Evolutionary conservation across 2,113 vertebrate species (phyloP), one percentile per base, ranked within the genome.

Genomic region (Hucho hucho): DNA sequence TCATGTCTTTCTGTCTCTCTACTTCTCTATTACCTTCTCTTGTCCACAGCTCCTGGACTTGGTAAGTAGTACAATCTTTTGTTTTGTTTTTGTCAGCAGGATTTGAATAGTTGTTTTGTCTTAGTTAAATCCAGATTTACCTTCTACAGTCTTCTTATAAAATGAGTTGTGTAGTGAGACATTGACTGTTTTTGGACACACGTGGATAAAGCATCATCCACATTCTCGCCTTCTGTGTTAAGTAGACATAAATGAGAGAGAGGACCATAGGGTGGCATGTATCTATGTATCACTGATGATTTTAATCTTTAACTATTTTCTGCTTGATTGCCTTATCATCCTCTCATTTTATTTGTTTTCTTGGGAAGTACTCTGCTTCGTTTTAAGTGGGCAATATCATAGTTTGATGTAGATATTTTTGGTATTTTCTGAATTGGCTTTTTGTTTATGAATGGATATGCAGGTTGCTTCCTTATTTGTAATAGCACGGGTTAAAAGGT

Each of bases 1-100:
- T 67, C 63, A 81, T 69, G 84, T 70, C 43, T 75, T 87, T 82
- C 81, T 87, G 80, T 90, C 24, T 49, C 90, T 43, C 37, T 43
- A 11, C 37, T 77, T 85, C 78, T 89, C 78, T 82, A 14, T 93
- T 92, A 92, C 86, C 64, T 79, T 84, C 87, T 89, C 59, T 86
- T 87, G 28, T 87, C 78, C 86, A 79, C 89, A 93, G 93, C 91
- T 65, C 87, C 85, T 81, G 90, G 91, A 92, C 29, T 94, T 72
- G 91, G 93, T 94, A 93, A 94, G 93, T 94, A 93, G 90, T 88
- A 90, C 90, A 92, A 92, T 92, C 88, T 90, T 91, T 93, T 90
- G n/a, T 28, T 63, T 74, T 70, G 46, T 72, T 84, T 86, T 84
- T 84, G 70, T 86, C 61, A 70, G 70, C 72, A 65, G 81, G 43